phyloP scores from a whole-genome alignment of 2,113 vertebrate species.

The Orthochromis malagaraziensis region DNA sequence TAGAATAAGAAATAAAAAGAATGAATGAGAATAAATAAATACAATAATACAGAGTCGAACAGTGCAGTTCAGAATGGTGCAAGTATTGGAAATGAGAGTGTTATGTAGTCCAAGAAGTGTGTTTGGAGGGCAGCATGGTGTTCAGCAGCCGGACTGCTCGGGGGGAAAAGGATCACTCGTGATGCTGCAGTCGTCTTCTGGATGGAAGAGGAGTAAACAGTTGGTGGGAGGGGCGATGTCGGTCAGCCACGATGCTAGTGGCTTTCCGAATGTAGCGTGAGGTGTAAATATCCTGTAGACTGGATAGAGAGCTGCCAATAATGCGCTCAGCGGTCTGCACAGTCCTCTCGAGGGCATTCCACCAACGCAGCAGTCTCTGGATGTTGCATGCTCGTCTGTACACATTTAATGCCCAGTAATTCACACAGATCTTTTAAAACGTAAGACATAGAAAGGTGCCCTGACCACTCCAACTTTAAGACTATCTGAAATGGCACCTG shows the following conservation, averaged over 20 bases:
- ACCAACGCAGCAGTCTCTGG: background rate
- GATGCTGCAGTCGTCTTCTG: background rate
- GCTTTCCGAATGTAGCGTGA: accelerated
- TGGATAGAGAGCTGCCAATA: no score
- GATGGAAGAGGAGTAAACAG: background rate
- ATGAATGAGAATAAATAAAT: background rate
- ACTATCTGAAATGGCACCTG: background rate
- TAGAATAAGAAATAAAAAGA: no score
- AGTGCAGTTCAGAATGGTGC: background rate
- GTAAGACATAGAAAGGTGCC: background rate
- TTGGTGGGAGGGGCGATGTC: background rate
- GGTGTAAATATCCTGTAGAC: no score
- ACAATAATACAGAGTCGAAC: background rate
- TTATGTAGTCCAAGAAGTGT: background rate
- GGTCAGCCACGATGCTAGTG: background rate
- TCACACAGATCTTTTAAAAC: background rate
- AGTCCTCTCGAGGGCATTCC: background rate
- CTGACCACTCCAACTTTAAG: background rate
- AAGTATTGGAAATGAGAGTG: background rate
- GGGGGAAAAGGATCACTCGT: background rate
- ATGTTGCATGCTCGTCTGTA: background rate
- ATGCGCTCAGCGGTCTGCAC: no score
- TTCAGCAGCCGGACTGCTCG: background rate
- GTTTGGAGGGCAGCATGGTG: background rate
- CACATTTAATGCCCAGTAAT: background rate